A percentile compares a stretch with the other conserved stretches of the same genome.
Conservation (phyloP, 1,140 invertebrate species). For the Agrilus planipennis region DNA sequence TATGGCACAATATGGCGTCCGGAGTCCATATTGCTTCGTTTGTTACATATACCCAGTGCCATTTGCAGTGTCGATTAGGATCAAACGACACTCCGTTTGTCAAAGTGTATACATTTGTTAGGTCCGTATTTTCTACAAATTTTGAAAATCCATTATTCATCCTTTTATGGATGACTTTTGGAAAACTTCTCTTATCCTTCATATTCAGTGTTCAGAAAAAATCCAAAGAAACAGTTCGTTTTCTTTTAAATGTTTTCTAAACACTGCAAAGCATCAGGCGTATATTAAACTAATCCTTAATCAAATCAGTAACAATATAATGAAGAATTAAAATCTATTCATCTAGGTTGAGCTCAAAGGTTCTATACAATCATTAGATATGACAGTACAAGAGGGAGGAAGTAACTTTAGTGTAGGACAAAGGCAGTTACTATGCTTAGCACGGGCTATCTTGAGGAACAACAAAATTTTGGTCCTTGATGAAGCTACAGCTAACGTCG, state of each 20-base stretch:
- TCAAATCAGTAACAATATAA: constrained; percentile 14
- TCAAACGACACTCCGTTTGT: too few relatives aligned
- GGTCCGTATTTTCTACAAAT: too few relatives aligned
- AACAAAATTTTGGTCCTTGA: constrained; percentile 44
- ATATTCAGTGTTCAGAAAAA: constrained; percentile 5
- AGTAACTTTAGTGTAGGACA: constrained; percentile 45
- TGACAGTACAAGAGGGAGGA: constrained; percentile 43
- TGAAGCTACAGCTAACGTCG: constrained; percentile 47
- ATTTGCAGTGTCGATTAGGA: too few relatives aligned
- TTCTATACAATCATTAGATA: constrained; percentile 32
- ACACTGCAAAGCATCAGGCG: background rate
- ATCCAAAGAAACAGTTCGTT: background rate
- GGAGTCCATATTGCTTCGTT: too few relatives aligned
- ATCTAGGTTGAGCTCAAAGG: constrained; percentile 50
- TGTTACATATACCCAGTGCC: too few relatives aligned
- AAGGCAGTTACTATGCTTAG: constrained; percentile 46
- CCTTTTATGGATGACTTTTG: too few relatives aligned
- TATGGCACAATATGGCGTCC: background rate
- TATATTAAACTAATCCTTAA: constrained; percentile 14
- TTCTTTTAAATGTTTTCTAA: background rate
- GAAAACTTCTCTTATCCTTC: too few relatives aligned
- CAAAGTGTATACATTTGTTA: too few relatives aligned
- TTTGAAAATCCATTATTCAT: too few relatives aligned
- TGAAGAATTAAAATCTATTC: constrained; percentile 3
- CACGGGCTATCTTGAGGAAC: constrained; percentile 47